Evolutionary conservation across 2,888 invertebrate species (phyloP), one percentile per base, ranked within the genome.

Genomic region (Harpalus rubripes): DNA sequence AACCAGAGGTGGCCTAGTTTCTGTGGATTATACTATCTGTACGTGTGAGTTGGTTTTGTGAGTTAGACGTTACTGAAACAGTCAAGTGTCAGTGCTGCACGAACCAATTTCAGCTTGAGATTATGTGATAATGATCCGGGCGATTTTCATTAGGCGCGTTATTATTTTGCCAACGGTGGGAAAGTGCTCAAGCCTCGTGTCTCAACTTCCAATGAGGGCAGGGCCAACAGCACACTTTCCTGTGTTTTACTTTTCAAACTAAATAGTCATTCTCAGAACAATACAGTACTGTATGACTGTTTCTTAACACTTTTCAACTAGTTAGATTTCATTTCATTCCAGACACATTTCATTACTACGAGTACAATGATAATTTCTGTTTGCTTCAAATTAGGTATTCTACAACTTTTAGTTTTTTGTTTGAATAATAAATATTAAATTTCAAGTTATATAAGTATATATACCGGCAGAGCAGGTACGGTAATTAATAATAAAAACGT

Each of bases 61-160:
- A 68, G 39, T 32, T 59, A 63, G 68, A 68, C 68, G 39, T 68
- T 68, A n/a, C 32, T 26, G 32, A 22, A 18, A 74, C 44, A 74
- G 44, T 74, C 52, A 74, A 74, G 72, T 74, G 72, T 74, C 72
- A 74, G 72, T 41, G 72, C 72, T 74, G 72, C 72, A 74, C 72
- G 41, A 74, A 74, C 72, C 72, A 74, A 74, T 74, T 74, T 74
- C 72, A 16, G 44, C 72, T 10, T 15, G 32, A 78, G 81, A 81
- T 81, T 81, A 81, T 81, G 81, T 81, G 81, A 81, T 81, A 81
- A 81, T 81, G 81, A 81, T 68, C 81, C 56, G 22, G 65, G 65
- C 52, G 81, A 81, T 81, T 81, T 81, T 81, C 81, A 81, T 81
- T 81, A 81, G 81, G 56, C 65, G 68, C 81, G 68, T 81, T 81